Base-by-base conservation (phyloP, 1,140 invertebrate genomes). In the Pentalonia nigronervosa region DNA sequence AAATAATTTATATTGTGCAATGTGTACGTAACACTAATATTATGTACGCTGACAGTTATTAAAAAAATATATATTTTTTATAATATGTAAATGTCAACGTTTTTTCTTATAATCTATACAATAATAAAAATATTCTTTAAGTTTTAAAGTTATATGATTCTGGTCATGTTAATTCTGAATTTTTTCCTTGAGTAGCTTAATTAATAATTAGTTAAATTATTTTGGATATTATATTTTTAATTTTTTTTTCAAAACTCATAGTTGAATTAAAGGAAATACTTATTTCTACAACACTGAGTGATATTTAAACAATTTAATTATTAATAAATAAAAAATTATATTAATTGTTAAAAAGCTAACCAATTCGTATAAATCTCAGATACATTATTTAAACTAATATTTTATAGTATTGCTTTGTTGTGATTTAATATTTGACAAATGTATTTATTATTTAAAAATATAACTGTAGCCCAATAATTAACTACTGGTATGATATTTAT, bases 1-100 rank as follows among this genome's bases (percentile, higher is more conserved):
- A 45, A 67, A 90, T 90, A 90, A 67, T 60, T 56, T 53, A 89
- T 89, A 45, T 53, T 56, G 30, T 67, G 41, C 56, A 41, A 90
- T 67, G 89, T 67, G n/a, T 90, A 90, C 56, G 30, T 60, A 90
- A 90, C 53, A 90, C 53, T 67, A 30, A 89, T 67, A n/a, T 88
- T 90, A 45, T 90, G 41, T 41, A 36, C 8, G 89, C 53, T 90
- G 89, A 90, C 89, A 67, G 36, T 90, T 90, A 90, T 90, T 90
- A 90, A 67, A 90, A 60, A 17, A 67, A 45, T 67, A 60, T 56
- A 56, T 36, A 36, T 90, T 56, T 89, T 89, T 60, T 36, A 56
- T 90, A 50, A 45, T 45, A 67, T 67, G n/a, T 60, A 53, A 56
- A 89, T 67, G 25, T 45, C 53, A 67, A 90, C 56, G 53, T 67